Base-by-base conservation (phyloP, 1,140 invertebrate species). In the Arion vulgaris region DNA sequence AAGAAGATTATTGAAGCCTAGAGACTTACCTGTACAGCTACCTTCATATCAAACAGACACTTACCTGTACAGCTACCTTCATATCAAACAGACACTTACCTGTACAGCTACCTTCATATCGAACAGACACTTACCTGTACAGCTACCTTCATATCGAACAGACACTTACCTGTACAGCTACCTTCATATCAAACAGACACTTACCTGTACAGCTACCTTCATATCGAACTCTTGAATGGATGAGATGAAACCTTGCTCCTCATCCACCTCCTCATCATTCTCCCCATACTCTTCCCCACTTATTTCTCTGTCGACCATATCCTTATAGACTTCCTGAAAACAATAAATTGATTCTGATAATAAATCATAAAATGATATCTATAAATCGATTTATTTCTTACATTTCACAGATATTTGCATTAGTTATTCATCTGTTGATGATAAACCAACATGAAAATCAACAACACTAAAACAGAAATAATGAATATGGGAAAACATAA, bases 181-280 rank as follows among this genome's bases (percentile, higher is more conserved):
- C n/a, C n/a, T n/a, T n/a, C n/a, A n/a, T n/a, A 45, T 45, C 41
- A 45, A 45, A 5, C 15, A 45, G 15, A 7, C 41, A 5, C 53
- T 7, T 72, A 81, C 80, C 80, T 81, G 69, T 34, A 81, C 80
- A 45, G 80, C 80, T 17, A 74, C 69, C 19, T 49, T 34, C 80
- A 81, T 81, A 36, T 81, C 62, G 62, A 81, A 81, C 80, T 81
- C 49, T 1, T 73, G 34, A 26, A 53, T 66, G 13, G 17, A 5
- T 5, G 71, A 32, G 1, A 0, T n/a, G 36, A n/a, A 17, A 38
- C 32, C 15, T 32, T 57, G 32, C 4, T 38, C 62, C 11, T 34
- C 62, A 49, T n/a, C 15, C 4, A 26, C 39, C 23, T 41, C 49
- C 57, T 39, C 77, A 13, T 2, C 1, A 32, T 5, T 57, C 1